Base-by-base conservation (phyloP, 2,797 vertebrate species). In the Enteromius treurensis region DNA sequence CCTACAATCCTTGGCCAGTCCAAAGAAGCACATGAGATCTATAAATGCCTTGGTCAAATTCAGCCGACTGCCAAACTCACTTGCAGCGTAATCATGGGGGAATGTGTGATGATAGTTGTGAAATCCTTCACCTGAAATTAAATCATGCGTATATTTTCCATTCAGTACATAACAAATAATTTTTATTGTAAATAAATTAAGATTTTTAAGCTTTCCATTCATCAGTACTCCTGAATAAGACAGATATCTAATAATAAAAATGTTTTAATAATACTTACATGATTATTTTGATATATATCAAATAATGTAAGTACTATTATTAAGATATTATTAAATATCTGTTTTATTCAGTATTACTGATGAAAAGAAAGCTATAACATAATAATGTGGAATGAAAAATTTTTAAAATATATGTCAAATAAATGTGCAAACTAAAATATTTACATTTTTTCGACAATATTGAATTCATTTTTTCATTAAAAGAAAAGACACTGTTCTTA, bases 81-180 rank as follows among this genome's bases (percentile, higher is more conserved):
- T 99, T 51, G 96, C 90, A 13, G 97, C 92, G 47, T 99, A 99
- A 93, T 99, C 96, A 0, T 94, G 97, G 55, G 98, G 97, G 87
- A 99, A 99, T 0, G 96, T 94, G 92, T 98, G 97, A 84, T 99
- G 98, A 91, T 98, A 99, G 93, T 98, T 99, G 92, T 98, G 97
- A 91, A 97, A 98, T 82, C 97, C 98, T 95, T 99, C 98, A 2
- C 97, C 97, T 99, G 92, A 89, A 91, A 83, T 34, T 1, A 82
- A 77, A 79, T 47, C 15, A 81, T 21, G 1, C 55, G 65, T 47
- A 68, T 11, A 19, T 84, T 75, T 14, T 58, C 58, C 23, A 62
- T 62, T 53, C 71, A 70, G 49, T 64, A 19, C 5, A 64, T 32
- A 23, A 13, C 17, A 77, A n/a, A 65, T 53, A 23, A 23, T 45